Base-by-base conservation (phyloP, 2,797 vertebrate genomes). In the Chiroxiphia lanceolata region DNA sequence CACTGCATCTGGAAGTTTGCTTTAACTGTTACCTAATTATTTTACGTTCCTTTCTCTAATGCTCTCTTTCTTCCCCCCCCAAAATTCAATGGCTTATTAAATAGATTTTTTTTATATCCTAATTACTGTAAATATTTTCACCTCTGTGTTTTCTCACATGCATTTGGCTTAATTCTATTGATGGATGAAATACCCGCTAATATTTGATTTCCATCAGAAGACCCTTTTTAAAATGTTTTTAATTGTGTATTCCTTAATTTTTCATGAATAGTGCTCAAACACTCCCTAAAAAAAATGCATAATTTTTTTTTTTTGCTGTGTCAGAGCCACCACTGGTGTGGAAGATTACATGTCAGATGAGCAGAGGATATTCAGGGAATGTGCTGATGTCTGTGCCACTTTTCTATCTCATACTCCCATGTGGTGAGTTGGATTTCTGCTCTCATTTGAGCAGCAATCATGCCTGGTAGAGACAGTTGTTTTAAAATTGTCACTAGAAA, bases 51-150 rank as follows among this genome's bases (percentile, higher is more conserved):
- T 84, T 79, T 94, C 56, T 67, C 6, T 63, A 60, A 44, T 3
- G 1, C 3, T 59, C 0, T n/a, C 1, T n/a, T 69, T 21, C 31
- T 13, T 1, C 2, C 4, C 12, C 10, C 15, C 3, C 8, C 15
- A 44, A 65, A 44, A 22, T 88, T 83, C 22, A 75, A 2, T 47
- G 60, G 11, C 6, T 81, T 74, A 40, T 60, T 23, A 56, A 38
- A 40, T 67, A 56, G 12, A 9, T 26, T 79, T 64, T 72, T 4
- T 18, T 75, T 42, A 3, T 48, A 11, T 69, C 25, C 40, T 71
- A 40, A 40, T 51, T 90, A 5, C 31, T 22, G 8, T 47, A 57
- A 79, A 44, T 74, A 42, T 56, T 87, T 76, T 69, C 21, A 44
- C 7, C 36, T 45, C 8, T 59, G 8, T 34, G 11, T 33, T 45